Percentiles rank a stretch among this genome's conserved stretches.
Conservation (phyloP, 2,113 vertebrate species). For the Podarcis muralis region DNA sequence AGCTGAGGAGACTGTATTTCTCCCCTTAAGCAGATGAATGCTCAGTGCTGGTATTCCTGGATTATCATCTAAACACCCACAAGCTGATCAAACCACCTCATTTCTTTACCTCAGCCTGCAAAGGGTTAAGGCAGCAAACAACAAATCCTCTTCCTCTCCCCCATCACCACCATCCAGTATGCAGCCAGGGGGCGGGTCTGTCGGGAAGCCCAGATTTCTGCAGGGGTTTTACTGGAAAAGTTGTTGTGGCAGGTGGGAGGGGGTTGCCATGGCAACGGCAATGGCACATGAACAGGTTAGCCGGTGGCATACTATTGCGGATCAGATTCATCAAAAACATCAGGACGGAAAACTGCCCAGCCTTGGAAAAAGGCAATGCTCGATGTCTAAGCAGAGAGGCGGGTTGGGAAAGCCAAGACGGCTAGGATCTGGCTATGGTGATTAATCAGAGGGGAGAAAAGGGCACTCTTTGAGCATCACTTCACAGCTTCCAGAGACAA, state of each 20-base stretch:
- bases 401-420: not conserved
- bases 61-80: not conserved
- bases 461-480: not conserved
- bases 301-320: constrained; percentile 44
- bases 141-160: constrained; percentile 49
- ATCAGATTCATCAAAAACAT: not conserved
- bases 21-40: not conserved
- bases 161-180: constrained; percentile 34
- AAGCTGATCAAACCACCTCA: not conserved
- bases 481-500: not conserved
- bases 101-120: constrained; percentile 2
- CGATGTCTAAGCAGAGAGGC: not conserved
- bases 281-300: constrained; percentile 64
- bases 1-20: not conserved
- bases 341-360: not conserved
- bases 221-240: constrained; percentile 81
- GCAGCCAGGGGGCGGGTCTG: constrained; percentile 71
- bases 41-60: not conserved
- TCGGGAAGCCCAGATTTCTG: constrained; percentile 80
- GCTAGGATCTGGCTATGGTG: not conserved
- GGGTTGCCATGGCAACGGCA: constrained; percentile 74
- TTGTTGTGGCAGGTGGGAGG: constrained; percentile 75
- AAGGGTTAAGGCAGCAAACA: constrained; percentile 69
- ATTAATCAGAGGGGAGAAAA: not conserved
- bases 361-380: not conserved